These are phyloP conservation scores for Columba janthina DNA, from an alignment of 2,113 vertebrate species.

Conservation along the genomic window DNA sequence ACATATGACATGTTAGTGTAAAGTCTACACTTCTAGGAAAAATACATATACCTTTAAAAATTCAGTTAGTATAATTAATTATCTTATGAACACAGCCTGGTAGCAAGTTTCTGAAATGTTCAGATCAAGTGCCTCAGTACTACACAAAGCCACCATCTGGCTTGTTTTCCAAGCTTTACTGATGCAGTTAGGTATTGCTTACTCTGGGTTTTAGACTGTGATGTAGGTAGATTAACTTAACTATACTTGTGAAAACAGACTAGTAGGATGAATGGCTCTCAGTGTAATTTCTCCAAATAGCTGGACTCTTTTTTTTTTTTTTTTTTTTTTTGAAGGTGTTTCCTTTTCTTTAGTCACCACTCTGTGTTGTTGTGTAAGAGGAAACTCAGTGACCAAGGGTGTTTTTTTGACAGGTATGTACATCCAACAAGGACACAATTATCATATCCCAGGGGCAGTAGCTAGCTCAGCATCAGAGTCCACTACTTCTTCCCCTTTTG, in stretches of 20 bases:
- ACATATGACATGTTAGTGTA: neutral
- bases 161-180: neutral
- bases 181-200: neutral
- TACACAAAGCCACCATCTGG: neutral
- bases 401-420: neutral
- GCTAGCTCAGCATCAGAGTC: fast-evolving
- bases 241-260: neutral
- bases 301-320: neutral
- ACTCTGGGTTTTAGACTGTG: neutral
- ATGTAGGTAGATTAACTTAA: neutral
- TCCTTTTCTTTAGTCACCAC: neutral
- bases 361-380: neutral
- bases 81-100: neutral
- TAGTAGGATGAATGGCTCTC: neutral
- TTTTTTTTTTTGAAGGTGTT: neutral
- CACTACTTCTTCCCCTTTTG: neutral
- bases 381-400: neutral
- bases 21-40: neutral
- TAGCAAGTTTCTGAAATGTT: neutral
- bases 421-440: neutral
- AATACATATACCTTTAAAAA: neutral
- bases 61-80: neutral
- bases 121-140: neutral
- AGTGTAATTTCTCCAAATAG: neutral
- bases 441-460: neutral